These are phyloP conservation scores for Neoitamus cyanurus DNA, from an alignment of 2,888 invertebrate species.

Conservation along the genomic window DNA sequence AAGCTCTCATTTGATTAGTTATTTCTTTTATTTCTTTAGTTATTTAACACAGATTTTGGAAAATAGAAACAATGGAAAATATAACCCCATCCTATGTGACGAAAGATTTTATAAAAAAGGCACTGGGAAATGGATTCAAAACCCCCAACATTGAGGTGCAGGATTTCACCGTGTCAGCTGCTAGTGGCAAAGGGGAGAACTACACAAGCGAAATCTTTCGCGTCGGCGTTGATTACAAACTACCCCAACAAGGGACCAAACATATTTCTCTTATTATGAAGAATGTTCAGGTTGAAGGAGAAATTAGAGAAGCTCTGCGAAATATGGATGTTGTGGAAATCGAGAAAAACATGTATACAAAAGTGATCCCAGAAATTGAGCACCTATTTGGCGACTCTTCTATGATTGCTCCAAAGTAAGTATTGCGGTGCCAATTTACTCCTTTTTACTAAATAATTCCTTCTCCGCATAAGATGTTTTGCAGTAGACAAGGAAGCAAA, in stretches of 20 bases:
- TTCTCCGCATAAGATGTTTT: constrained; percentile 6
- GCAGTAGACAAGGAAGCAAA: constrained; percentile 3
- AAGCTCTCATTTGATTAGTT: too few species aligned
- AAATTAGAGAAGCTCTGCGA: constrained; percentile 64
- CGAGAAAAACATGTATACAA: constrained; percentile 66
- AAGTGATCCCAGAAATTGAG: constrained; percentile 66
- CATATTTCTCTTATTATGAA: constrained; percentile 62
- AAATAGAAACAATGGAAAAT: neutral
- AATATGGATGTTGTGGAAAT: constrained; percentile 65
- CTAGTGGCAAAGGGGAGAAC: constrained; percentile 63
- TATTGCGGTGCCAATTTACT: neutral
- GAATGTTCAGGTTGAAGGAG: constrained; percentile 63
- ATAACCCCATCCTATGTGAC: neutral
- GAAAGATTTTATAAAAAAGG: constrained; percentile 53
- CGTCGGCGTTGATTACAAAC: constrained; percentile 60
- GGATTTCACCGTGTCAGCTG: constrained; percentile 59
- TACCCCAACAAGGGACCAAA: constrained; percentile 59
- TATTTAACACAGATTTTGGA: too few species aligned
- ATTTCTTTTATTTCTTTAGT: too few species aligned
- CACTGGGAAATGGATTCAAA: constrained; percentile 61
- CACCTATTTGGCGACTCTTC: constrained; percentile 60
- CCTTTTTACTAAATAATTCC: neutral
- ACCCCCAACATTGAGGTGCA: constrained; percentile 61
- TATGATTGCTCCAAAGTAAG: constrained; percentile 60
- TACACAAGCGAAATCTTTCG: constrained; percentile 65